phyloP scores from a whole-genome alignment of 2,797 vertebrate genomes.

The Coregonus sp. region DNA sequence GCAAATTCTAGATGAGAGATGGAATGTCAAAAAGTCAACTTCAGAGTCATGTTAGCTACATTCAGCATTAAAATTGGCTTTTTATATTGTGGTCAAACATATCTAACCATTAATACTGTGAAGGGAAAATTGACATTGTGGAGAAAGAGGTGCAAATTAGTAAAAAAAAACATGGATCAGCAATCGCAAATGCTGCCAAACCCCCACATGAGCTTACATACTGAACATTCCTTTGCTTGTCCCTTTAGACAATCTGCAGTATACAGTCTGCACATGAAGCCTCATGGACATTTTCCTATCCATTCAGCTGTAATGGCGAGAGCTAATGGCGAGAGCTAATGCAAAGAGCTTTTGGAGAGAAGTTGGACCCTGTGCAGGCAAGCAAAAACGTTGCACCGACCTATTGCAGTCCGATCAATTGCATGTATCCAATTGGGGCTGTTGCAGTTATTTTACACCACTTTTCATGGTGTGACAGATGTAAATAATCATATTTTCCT shows the following conservation, averaged over 20 bases:
- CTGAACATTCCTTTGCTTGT: background rate
- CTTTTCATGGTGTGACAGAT: too few species aligned
- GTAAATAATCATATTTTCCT: background rate
- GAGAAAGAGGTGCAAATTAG: slow-evolving; percentile 19
- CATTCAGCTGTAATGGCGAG: background rate
- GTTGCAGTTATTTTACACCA: too few species aligned
- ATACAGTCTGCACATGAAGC: background rate
- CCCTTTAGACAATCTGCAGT: background rate
- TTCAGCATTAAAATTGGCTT: background rate
- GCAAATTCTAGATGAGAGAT: background rate
- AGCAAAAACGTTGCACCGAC: too few species aligned
- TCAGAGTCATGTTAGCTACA: background rate
- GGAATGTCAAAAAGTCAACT: background rate
- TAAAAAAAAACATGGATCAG: slow-evolving; percentile 3
- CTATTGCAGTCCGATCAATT: too few species aligned
- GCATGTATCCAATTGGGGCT: too few species aligned
- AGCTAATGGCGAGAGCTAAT: too few species aligned
- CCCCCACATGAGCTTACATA: background rate
- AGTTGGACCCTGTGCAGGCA: too few species aligned
- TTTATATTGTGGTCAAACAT: background rate
- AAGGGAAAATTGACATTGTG: slow-evolving; percentile 8
- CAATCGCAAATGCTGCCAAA: background rate
- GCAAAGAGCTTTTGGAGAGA: too few species aligned
- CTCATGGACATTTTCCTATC: background rate
- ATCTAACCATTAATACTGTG: slow-evolving; percentile 15